Evolutionary conservation across 1,140 invertebrate genomes (phyloP).

Genomic region (Panulirus ornatus): DNA sequence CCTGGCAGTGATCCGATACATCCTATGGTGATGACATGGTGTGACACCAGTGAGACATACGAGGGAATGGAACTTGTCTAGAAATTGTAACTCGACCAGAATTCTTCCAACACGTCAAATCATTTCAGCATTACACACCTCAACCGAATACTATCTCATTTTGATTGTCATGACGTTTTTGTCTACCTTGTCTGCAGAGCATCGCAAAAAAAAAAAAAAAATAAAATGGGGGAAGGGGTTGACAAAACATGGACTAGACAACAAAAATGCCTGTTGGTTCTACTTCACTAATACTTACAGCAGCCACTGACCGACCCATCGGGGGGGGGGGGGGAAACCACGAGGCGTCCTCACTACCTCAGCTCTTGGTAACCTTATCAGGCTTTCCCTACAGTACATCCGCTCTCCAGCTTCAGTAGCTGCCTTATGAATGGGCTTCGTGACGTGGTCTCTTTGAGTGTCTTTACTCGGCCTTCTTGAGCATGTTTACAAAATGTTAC

Average conservation of each 20-base stretch:
- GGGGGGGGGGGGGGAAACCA: neutral
- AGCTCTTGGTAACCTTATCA: neutral
- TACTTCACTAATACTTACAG: neutral
- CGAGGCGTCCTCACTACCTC: too few relatives aligned
- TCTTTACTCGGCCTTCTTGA: neutral
- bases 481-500: neutral
- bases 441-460: neutral
- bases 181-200: neutral
- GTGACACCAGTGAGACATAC: too few relatives aligned
- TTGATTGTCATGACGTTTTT: too few relatives aligned
- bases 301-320: neutral
- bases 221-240: too few relatives aligned
- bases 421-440: neutral
- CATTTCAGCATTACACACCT: too few relatives aligned
- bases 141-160: too few relatives aligned
- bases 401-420: neutral
- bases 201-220: conserved; percentile 14
- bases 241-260: conserved; percentile 61
- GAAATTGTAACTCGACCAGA: too few relatives aligned
- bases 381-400: neutral
- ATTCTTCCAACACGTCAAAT: too few relatives aligned
- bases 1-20: conserved; percentile 16
- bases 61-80: too few relatives aligned
- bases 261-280: conserved; percentile 63
- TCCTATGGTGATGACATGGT: too few relatives aligned